phyloP scores from a whole-genome alignment of 2,797 vertebrate species.

The Bradypus variegatus region DNA sequence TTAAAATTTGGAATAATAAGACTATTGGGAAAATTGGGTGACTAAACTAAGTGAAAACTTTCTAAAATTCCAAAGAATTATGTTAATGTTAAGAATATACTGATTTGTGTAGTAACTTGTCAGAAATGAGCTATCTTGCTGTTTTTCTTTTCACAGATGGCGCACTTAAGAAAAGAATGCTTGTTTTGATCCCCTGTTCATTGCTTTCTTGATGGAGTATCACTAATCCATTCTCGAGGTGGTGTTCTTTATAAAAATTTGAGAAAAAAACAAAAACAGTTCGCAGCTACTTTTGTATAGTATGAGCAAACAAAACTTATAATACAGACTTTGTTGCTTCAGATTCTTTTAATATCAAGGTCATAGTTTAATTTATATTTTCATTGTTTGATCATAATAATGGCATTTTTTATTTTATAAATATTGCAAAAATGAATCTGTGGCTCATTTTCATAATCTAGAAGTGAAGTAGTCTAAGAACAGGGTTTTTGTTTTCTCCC shows the following conservation, averaged over 20 bases:
- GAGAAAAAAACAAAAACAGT: conserved; percentile 6
- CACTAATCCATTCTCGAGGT: conserved; percentile 35
- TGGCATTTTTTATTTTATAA: conserved; percentile 8
- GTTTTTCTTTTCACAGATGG: conserved; percentile 46
- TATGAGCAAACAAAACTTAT: conserved; percentile 18
- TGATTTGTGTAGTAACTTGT: conserved; percentile 13
- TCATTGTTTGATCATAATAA: not conserved
- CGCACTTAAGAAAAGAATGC: conserved; percentile 25
- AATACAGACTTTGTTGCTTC: not conserved
- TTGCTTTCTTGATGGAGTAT: conserved; percentile 40
- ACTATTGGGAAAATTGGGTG: not conserved
- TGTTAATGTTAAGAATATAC: not conserved
- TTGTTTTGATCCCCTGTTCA: conserved; percentile 35
- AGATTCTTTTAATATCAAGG: not conserved
- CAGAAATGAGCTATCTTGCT: conserved; percentile 43
- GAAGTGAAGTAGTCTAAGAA: not conserved
- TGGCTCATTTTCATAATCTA: not conserved
- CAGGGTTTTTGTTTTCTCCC: not conserved
- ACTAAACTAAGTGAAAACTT: not conserved
- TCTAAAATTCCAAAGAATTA: not conserved
- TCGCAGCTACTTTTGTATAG: conserved; percentile 16
- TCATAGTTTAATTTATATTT: conserved; percentile 21
- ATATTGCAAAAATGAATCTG: not conserved
- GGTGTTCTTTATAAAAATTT: conserved; percentile 42
- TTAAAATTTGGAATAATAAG: not conserved